Percentiles rank a stretch among this genome's conserved stretches.
These are phyloP conservation scores for Tetheella fluctuosa DNA, from an alignment of 2,888 invertebrate species.

Conservation along the genomic window DNA sequence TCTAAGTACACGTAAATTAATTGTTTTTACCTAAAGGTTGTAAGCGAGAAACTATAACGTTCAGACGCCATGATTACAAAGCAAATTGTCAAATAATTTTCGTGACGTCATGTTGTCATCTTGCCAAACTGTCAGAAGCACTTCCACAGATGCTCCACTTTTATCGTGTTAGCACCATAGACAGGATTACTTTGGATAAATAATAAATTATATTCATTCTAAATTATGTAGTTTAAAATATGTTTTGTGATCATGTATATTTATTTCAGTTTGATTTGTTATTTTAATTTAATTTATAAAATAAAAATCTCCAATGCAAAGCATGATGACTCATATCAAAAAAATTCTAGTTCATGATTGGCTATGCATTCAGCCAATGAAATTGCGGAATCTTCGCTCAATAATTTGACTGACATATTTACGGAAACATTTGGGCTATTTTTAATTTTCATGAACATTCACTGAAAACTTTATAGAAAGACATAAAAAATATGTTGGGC, in stretches of 20 bases:
- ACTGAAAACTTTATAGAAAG: constrained; percentile 36
- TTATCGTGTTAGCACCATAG: not conserved
- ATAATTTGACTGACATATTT: constrained; percentile 70
- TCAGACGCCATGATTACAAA: constrained; percentile 95
- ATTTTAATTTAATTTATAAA: no score
- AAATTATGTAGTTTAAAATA: no score
- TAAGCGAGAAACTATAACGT: constrained; percentile 98
- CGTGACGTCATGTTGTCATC: constrained; percentile 51
- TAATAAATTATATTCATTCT: not conserved
- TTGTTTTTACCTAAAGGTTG: constrained; percentile 85
- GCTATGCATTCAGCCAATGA: constrained; percentile 51
- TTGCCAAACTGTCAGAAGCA: constrained; percentile 24
- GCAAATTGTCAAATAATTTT: constrained; percentile 68
- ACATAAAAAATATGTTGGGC: constrained; percentile 52
- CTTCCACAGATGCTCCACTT: not conserved
- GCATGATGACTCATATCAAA: no score
- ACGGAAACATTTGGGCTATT: constrained; percentile 56
- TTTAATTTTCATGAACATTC: constrained; percentile 54
- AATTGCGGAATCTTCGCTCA: constrained; percentile 54
- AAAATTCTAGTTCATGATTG: constrained; percentile 36
- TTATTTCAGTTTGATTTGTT: no score
- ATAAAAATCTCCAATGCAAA: no score
- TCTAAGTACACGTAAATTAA: constrained; percentile 42
- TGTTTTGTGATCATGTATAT: no score
- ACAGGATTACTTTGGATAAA: not conserved